Base-by-base conservation (phyloP, 2,113 vertebrate genomes). In the Rhinogobius similis region DNA sequence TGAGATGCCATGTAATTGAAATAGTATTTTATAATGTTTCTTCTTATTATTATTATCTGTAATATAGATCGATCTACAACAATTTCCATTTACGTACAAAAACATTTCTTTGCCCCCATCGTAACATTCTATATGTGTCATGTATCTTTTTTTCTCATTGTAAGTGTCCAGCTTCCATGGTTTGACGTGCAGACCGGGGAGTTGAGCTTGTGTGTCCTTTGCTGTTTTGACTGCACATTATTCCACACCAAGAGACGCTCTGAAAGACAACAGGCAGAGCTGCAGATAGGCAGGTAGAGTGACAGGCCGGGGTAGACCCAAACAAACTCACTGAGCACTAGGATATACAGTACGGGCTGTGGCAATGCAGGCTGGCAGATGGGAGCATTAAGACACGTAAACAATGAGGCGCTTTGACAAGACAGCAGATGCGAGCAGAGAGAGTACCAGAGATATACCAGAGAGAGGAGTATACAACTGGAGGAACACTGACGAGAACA, bases 201-300 rank as follows among this genome's bases (percentile, higher is more conserved):
- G 83, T 68, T 70, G 0, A 24, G 0, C n/a, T 48, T 63, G 26
- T 5, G 52, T 65, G 70, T 80, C 85, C 75, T 82, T 86, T 65
- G 1, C 65, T 72, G 56, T 75, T 84, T 82, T 83, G 76, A 89
- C 86, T 83, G 83, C 86, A 81, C 72, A 32, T 62, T 73, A 58
- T 73, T 63, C 52, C 52, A 79, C 69, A 72, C 75, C 79, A 81
- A 76, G 70, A 72, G 76, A 79, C 65, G 20, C 26, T 43, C 36
- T 48, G 56, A 50, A 62, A 84, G 48, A 76, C 67, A 58, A 21
- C 32, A 74, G 63, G 21, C 32, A 43, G 56, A 70, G 64, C 62
- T 23, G 61, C 21, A 68, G 67, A 71, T 21, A 44, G 77, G n/a
- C 59, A 70, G 64, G 55, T 65, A 75, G 66, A 77, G 44, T 71